Base-by-base conservation (phyloP, 1,140 invertebrate genomes). In the Bursaphelenchus mucronatus region DNA sequence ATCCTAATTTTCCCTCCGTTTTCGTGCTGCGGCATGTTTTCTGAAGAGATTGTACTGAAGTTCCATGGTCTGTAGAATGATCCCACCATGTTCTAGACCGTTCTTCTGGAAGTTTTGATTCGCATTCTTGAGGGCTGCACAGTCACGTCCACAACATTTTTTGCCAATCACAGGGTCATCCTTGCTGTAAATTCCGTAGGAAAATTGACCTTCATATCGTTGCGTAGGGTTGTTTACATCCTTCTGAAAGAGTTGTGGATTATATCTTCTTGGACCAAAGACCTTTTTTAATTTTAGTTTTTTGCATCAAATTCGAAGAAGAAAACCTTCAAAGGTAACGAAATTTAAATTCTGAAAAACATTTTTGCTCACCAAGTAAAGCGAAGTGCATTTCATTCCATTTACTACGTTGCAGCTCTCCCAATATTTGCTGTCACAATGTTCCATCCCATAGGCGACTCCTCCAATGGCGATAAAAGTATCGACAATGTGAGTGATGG, bases 401-500 rank as follows among this genome's bases (percentile, higher is more conserved):
- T 63, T 63, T 7, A 63, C 45, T 6, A 56, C 19, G 40, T 63
- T 63, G 9, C 61, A 63, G 13, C n/a, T n/a, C 2, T 17, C 59
- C 10, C 13, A 17, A 9, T 39, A n/a, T 39, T 13, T 40, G 40
- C 11, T 10, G 0, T 21, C 10, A 58, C 61, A 63, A 15, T 15
- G 40, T 53, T 53, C 61, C 9, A 63, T 19, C n/a, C 61, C 61
- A 15, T 55, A 63, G 0, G 51, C 54, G 0, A 58, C 47, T 39
- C 64, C 64, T 19, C 53, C 66, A 21, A 67, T 64, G n/a, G 44
- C 66, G 19, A 68, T 30, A 55, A 49, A 68, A 0, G 67, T 65
- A 30, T 69, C 40, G 11, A 68, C 67, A 9, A 65, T 17, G 8
- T 64, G 11, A n/a, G 67, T 68, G 3, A 68, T 21, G 10, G 61